Base-by-base conservation (phyloP, 2,797 vertebrate genomes). In the Sebastes vulpes region DNA sequence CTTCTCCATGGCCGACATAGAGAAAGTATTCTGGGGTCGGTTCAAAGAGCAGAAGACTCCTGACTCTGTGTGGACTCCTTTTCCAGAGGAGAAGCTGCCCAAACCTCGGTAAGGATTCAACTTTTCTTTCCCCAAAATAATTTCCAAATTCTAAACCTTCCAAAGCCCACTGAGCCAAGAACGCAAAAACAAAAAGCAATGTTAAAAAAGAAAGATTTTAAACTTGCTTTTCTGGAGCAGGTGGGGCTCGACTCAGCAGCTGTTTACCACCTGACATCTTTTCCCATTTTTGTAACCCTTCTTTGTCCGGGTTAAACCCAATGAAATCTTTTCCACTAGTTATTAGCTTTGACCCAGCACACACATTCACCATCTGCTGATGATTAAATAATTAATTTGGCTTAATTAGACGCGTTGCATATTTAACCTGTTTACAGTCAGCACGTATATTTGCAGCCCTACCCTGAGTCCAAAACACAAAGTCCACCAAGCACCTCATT, bases 11-110 rank as follows among this genome's bases (percentile, higher is more conserved):
- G 96, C 96, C 6, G 98, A 99, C 93, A 98, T 99, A 28, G 98
- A 99, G 92, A 98, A 97, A 76, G 97, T 96, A 18, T 99, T 99
- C 95, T 95, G 89, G 91, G 98, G 98, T 23, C 96, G 98, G n/a
- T 99, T 99, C 94, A 99, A 99, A 93, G 99, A 99, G 91, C 99
- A 99, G 93, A 99, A 99, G 94, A 98, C 97, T 11, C 94, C 98
- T 0, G 99, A 99, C 88, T 99, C 99, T 2, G 98, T 99, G 83
- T 99, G 99, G 99, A 99, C 98, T 48, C 97, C 99, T 5, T 98
- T 98, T 86, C 97, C 98, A 8, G 99, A 99, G 92, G 98, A 99
- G 86, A 98, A 96, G 95, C 95, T 99, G 56, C 99, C 98, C 61
- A 98, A 97, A 90, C 98, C 98, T 79, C 98, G 99, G 99, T 99